A percentile compares a stretch with the other conserved stretches of the same genome.
Conservation (phyloP, 2,797 vertebrate species). For the Rhinichthys osculus region DNA sequence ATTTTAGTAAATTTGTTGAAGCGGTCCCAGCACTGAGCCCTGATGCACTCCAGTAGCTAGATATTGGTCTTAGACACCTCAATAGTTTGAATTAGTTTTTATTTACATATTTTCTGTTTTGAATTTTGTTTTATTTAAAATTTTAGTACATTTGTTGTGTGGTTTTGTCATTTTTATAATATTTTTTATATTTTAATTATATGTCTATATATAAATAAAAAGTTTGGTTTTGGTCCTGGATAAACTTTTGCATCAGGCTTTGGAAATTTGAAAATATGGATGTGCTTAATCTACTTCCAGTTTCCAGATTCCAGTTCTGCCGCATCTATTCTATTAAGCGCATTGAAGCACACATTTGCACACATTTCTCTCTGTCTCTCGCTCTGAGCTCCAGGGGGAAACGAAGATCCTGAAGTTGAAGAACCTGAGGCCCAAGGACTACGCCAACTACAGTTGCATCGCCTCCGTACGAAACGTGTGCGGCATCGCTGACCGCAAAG, state of each 20-base stretch:
- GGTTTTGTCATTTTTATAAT: too few species aligned
- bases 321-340: background rate
- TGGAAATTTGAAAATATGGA: too few species aligned
- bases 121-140: too few species aligned
- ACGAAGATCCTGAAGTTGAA: constrained; percentile 99
- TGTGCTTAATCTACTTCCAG: background rate
- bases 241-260: background rate
- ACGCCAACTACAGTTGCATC: constrained; percentile 98
- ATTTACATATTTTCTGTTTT: too few species aligned
- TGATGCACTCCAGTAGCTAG: too few species aligned
- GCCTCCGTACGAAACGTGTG: constrained; percentile 96
- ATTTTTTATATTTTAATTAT: too few species aligned
- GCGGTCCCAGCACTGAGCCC: too few species aligned
- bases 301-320: background rate
- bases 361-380: constrained; percentile 72
- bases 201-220: too few species aligned
- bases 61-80: too few species aligned
- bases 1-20: too few species aligned
- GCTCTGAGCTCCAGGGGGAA: constrained; percentile 89
- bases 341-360: constrained; percentile 77
- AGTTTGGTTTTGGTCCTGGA: background rate
- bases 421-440: constrained; percentile 98
- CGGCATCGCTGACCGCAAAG: constrained; percentile 93
- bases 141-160: too few species aligned
- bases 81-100: too few species aligned